A percentile compares a stretch with the other conserved stretches of the same genome.
phyloP scores from a whole-genome alignment of 2,888 invertebrate genomes.

The Eilema depressum region DNA sequence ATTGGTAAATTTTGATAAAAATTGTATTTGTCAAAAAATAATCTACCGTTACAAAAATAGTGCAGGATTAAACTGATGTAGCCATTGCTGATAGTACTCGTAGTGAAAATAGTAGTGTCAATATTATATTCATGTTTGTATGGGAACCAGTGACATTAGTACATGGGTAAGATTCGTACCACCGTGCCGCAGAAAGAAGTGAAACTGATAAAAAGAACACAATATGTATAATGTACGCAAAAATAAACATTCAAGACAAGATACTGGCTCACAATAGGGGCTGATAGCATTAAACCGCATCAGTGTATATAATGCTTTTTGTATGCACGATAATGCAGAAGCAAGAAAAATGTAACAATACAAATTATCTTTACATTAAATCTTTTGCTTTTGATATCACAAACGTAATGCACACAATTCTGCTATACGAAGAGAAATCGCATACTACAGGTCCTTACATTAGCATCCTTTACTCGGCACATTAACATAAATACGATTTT shows the following conservation, averaged over 20 bases:
- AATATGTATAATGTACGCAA: background rate
- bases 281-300: background rate
- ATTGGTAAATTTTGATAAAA: no score
- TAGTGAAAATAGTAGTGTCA: no score
- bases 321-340: slow-evolving; percentile 2
- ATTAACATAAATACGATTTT: slow-evolving; percentile 65
- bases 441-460: slow-evolving; percentile 33
- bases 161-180: background rate
- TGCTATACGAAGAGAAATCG: background rate
- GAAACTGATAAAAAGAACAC: background rate
- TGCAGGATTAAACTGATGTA: no score
- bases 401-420: background rate
- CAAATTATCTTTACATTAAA: background rate
- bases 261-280: background rate
- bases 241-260: background rate
- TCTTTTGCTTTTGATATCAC: background rate
- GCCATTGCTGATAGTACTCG: no score
- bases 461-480: slow-evolving; percentile 48
- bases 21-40: no score
- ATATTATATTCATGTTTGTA: no score
- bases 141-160: background rate
- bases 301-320: background rate
- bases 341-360: background rate
- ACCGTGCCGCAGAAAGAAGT: background rate
- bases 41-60: no score